Base-by-base conservation (phyloP, 2,113 vertebrate species). In the Perca fluviatilis region DNA sequence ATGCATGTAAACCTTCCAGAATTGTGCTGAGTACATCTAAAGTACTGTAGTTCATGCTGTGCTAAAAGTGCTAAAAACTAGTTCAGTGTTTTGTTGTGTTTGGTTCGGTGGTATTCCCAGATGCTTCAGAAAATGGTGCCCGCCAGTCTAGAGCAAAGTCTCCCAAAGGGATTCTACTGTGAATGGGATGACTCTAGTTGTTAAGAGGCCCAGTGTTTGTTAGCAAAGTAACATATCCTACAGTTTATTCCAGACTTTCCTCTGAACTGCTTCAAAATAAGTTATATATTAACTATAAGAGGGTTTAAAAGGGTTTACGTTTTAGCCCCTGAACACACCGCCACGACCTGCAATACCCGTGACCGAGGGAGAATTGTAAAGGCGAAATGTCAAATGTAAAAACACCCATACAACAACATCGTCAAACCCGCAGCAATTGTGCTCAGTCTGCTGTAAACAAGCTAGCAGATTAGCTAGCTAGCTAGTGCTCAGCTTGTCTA, bases 71-170 rank as follows among this genome's bases (percentile, higher is more conserved):
- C 40, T 43, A 43, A 43, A 43, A 86, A 86, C 66, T 86, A 72
- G 84, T 86, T 81, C 64, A 80, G 88, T 90, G 86, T 89, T 92
- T 85, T 88, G 78, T 84, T 87, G 84, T 93, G 80, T 89, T 90
- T 88, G 64, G 64, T 90, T 86, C 70, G 74, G 88, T 92, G 75
- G 68, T 91, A 66, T 91, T 89, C 83, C 76, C 82, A 89, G 36
- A 75, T 60, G 88, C 79, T 87, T 85, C 75, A 71, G 76, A 70
- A 77, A 84, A 36, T 3, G 71, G 75, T 78, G 87, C 86, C 83
- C 62, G 25, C 81, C 80, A 82, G 85, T 86, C 86, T 80, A 77
- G 77, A 83, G 73, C 82, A 53, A 61, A 47, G 51, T 82, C 83
- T 86, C 87, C 89, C 75, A 76, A 36, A 86, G 76, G 74, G 83